A percentile compares a stretch with the other conserved stretches of the same genome.
phyloP scores from a whole-genome alignment of 2,797 vertebrate species.

The Toxotes lorentzi region DNA sequence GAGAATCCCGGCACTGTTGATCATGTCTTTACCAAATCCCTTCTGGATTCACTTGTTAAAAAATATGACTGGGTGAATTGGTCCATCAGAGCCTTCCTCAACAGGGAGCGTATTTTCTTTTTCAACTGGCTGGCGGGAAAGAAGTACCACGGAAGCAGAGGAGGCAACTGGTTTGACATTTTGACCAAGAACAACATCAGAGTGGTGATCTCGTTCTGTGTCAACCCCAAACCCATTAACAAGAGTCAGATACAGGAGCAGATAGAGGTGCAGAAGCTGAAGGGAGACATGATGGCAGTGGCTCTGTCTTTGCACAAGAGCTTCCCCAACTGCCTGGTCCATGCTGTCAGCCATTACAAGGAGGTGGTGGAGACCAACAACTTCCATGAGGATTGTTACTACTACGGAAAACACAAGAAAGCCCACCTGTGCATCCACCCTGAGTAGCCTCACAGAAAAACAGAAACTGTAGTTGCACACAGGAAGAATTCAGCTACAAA shows the following conservation, averaged over 20 bases:
- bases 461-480: neutral
- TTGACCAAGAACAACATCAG: constrained; percentile 82
- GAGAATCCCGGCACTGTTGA: constrained; percentile 66
- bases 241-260: constrained; percentile 79
- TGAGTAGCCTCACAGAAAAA: constrained; percentile 63
- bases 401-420: constrained; percentile 82
- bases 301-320: constrained; percentile 75
- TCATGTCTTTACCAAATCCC: constrained; percentile 71
- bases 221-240: constrained; percentile 80
- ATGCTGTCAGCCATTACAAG: constrained; percentile 86
- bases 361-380: constrained; percentile 85
- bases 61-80: constrained; percentile 89
- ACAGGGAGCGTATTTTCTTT: constrained; percentile 81
- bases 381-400: constrained; percentile 85
- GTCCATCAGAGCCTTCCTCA: constrained; percentile 83
- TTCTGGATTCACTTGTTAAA: constrained; percentile 79
- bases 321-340: constrained; percentile 83
- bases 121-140: constrained; percentile 88
- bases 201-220: constrained; percentile 85
- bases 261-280: constrained; percentile 82
- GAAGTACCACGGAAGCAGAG: constrained; percentile 82
- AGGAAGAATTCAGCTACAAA: neutral
- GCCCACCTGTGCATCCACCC: constrained; percentile 85
- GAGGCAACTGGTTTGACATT: constrained; percentile 84
- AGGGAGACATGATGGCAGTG: constrained; percentile 83